These are phyloP conservation scores for Zootoca vivipara DNA, from an alignment of 2,113 vertebrate genomes.

Conservation along the genomic window DNA sequence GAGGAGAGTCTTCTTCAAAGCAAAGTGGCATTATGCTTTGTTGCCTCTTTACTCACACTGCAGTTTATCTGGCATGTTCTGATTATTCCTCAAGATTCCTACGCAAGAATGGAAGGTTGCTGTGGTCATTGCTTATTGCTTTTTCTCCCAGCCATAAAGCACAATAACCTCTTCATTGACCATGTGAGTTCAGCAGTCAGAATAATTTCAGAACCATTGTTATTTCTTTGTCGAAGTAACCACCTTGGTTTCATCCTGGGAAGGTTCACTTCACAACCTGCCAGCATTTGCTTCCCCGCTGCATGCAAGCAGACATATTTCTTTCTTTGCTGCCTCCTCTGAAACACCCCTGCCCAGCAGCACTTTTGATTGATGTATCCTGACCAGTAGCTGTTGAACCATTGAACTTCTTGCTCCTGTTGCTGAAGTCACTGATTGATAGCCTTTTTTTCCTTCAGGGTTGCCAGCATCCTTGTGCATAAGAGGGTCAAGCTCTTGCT, in stretches of 20 bases:
- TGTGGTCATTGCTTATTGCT: background rate
- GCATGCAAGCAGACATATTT: accelerated
- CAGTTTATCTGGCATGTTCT: background rate
- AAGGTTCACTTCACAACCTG: background rate
- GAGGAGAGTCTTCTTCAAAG: background rate
- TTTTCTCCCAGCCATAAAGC: background rate
- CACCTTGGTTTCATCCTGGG: accelerated
- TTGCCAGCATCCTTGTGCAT: background rate
- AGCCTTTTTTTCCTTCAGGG: background rate
- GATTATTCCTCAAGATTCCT: background rate
- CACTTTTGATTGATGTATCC: background rate
- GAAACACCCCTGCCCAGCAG: too few relatives aligned
- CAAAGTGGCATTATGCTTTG: background rate
- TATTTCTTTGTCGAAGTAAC: background rate
- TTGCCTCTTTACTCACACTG: background rate
- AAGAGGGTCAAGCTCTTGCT: background rate
- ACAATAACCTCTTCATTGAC: background rate
- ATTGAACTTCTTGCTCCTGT: constrained; percentile 15
- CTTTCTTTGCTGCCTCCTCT: background rate
- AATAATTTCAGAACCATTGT: background rate
- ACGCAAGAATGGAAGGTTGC: background rate
- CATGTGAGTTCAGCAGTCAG: background rate
- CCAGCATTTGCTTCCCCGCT: background rate
- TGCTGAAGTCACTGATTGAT: background rate
- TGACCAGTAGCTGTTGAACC: background rate